phyloP scores from a whole-genome alignment of 2,113 vertebrate species.

The Lophochroa leadbeateri region DNA sequence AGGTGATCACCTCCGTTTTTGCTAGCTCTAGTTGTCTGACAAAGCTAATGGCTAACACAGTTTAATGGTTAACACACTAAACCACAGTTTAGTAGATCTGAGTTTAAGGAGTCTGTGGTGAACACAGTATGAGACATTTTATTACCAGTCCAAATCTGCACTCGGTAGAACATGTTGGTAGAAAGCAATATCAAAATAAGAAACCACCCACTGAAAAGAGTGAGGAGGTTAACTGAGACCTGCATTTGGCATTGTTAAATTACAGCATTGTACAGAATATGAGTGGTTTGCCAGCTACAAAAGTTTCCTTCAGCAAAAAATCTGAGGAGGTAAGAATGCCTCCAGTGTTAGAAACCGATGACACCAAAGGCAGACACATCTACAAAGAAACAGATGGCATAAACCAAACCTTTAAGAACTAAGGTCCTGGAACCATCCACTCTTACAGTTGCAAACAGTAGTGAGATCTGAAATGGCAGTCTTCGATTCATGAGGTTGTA shows the following conservation, averaged over 20 bases:
- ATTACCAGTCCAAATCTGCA: background rate
- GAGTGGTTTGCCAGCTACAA: background rate
- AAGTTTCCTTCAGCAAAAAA: conserved; percentile 9
- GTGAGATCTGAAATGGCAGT: background rate
- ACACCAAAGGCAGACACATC: background rate
- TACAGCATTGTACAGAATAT: background rate
- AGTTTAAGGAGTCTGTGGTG: background rate
- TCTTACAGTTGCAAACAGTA: background rate
- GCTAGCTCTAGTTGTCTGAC: background rate
- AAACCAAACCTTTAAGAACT: background rate
- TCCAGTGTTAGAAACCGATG: background rate
- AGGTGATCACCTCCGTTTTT: background rate
- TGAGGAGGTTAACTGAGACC: background rate
- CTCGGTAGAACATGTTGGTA: background rate
- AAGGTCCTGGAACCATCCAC: background rate
- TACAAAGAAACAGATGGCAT: background rate
- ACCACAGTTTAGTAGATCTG: background rate
- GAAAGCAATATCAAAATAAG: background rate
- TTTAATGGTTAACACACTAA: background rate
- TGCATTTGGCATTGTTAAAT: background rate
- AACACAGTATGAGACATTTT: background rate
- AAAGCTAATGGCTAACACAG: background rate
- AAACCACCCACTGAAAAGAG: background rate
- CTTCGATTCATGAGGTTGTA: background rate
- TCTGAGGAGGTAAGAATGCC: background rate